Conservation (phyloP, 2,113 vertebrate species). For the Chiloscyllium plagiosum region DNA sequence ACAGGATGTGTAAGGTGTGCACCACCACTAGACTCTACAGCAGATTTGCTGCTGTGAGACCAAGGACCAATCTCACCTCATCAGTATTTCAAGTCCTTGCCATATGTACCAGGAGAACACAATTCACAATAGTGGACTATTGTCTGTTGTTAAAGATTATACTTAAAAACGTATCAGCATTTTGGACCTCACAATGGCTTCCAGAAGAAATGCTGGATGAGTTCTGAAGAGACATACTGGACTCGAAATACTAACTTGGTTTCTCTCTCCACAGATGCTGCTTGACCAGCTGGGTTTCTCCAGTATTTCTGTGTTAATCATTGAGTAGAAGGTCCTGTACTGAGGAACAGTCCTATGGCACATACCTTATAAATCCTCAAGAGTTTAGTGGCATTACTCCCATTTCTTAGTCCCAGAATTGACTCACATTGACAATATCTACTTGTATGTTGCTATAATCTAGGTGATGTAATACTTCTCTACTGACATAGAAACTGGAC, state of each 20-base stretch:
- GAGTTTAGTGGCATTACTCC: background rate
- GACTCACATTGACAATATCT: no score
- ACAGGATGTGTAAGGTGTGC: no score
- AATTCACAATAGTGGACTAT: background rate
- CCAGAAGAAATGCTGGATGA: background rate
- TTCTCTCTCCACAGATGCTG: no score
- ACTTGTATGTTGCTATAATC: background rate
- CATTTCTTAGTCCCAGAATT: background rate
- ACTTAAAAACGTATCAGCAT: background rate
- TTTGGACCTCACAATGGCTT: background rate
- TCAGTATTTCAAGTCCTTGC: background rate
- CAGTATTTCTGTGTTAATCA: no score
- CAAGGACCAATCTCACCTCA: background rate
- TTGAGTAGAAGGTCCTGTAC: background rate
- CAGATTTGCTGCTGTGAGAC: background rate
- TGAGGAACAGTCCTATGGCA: background rate
- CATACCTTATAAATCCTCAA: background rate
- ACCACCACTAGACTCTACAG: no score
- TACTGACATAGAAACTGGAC: background rate
- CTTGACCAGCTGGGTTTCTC: no score
- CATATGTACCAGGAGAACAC: background rate
- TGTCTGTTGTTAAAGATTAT: background rate
- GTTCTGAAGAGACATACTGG: no score
- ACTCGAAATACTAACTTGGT: no score
- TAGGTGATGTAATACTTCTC: background rate